Evolutionary conservation across 2,797 vertebrate genomes (phyloP).

Genomic region (Orestias chungarensis): DNA sequence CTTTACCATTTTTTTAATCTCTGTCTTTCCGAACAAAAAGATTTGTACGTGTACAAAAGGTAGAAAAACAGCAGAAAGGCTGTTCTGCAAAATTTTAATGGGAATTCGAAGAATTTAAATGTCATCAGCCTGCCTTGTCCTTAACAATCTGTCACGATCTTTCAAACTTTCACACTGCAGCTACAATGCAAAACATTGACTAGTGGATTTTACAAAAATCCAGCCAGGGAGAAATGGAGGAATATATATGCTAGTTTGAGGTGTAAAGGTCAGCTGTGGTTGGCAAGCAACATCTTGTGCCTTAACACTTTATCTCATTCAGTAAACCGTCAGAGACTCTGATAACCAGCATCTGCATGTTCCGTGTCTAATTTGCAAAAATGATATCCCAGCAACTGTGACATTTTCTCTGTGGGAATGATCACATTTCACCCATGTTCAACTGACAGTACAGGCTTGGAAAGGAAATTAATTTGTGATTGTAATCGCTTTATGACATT

Average conservation of each 20-base stretch:
- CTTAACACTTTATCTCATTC: constrained; percentile 32
- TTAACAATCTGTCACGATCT: neutral
- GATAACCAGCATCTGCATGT: constrained; percentile 39
- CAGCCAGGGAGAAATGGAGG: neutral
- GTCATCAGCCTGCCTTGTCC: neutral
- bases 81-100: neutral
- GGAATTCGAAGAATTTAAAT: neutral
- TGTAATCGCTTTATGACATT: constrained; percentile 70
- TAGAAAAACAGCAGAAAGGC: neutral
- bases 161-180: neutral
- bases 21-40: neutral
- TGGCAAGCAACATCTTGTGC: constrained; percentile 6
- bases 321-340: constrained; percentile 22
- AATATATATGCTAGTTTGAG: neutral
- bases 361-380: constrained; percentile 50
- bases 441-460: constrained; percentile 54
- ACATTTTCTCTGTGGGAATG: constrained; percentile 65
- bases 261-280: constrained; percentile 8
- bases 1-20: neutral
- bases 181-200: neutral
- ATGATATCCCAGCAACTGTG: constrained; percentile 52
- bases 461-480: constrained; percentile 75
- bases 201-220: neutral
- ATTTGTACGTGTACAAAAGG: too few species aligned
- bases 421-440: constrained; percentile 59